phyloP scores from a whole-genome alignment of 2,797 vertebrate species.

The Liasis olivaceus region DNA sequence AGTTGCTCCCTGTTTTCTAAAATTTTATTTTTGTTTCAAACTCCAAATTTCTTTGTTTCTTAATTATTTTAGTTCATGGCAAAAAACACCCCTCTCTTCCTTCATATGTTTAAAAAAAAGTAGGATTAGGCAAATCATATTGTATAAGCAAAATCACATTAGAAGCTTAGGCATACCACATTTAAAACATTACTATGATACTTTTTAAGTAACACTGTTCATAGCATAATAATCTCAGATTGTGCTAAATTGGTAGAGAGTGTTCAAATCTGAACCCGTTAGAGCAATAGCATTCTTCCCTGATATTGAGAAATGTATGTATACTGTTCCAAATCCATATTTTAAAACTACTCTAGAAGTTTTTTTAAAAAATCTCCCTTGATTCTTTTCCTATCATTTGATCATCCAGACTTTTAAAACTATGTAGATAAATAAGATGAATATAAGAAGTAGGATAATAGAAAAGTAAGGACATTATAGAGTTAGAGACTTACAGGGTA shows the following conservation, averaged over 20 bases:
- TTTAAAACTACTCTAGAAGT: not conserved
- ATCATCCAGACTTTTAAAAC: too few relatives aligned
- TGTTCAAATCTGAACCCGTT: not conserved
- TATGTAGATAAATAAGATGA: not conserved
- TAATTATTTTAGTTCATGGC: not conserved
- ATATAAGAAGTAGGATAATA: not conserved
- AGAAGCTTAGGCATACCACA: not conserved
- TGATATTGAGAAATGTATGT: not conserved
- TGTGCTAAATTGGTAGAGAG: not conserved
- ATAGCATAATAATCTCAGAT: not conserved
- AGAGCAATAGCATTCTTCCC: not conserved
- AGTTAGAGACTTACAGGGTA: not conserved
- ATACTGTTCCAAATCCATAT: not conserved
- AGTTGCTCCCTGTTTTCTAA: not conserved
- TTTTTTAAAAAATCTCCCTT: too few relatives aligned
- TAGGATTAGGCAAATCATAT: not conserved
- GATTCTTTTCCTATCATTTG: too few relatives aligned
- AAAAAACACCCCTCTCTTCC: not conserved
- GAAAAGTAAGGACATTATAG: not conserved
- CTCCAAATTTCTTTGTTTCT: not conserved
- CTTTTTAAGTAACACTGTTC: not conserved
- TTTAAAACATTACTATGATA: not conserved
- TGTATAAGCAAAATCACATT: not conserved
- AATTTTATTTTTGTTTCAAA: not conserved
- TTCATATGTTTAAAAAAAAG: not conserved